These are phyloP conservation scores for Dipodomys merriami DNA, from an alignment of 2,113 vertebrate species.

Conservation along the genomic window DNA sequence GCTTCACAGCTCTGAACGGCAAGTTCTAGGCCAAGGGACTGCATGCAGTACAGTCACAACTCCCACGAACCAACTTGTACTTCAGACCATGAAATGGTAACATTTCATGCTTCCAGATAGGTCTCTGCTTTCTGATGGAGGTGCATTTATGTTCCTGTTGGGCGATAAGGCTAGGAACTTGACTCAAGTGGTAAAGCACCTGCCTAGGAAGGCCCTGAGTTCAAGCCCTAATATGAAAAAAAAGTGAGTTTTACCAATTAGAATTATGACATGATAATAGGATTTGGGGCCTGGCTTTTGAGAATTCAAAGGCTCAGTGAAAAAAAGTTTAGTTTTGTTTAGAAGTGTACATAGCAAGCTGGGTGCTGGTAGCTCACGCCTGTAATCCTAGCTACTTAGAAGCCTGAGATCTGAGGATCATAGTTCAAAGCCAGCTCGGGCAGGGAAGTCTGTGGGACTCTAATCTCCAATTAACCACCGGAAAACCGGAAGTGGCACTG, in stretches of 20 bases:
- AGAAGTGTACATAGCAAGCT: not conserved
- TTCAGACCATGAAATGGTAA: not conserved
- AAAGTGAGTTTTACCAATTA: slow-evolving; percentile 32
- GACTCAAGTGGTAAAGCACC: too few species aligned
- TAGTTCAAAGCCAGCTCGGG: too few species aligned
- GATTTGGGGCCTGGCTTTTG: not conserved
- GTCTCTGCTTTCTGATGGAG: not conserved
- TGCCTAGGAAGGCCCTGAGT: too few species aligned
- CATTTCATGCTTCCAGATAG: not conserved
- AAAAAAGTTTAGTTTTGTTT: slow-evolving; percentile 4
- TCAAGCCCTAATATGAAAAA: not conserved
- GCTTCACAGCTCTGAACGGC: not conserved
- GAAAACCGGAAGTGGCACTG: too few species aligned
- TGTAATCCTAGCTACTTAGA: too few species aligned
- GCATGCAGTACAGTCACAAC: not conserved
- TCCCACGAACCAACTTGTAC: not conserved
- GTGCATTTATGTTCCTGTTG: not conserved
- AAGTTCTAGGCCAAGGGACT: not conserved
- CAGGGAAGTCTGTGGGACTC: too few species aligned
- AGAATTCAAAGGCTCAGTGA: not conserved
- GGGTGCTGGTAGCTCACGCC: too few species aligned
- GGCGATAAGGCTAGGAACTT: too few species aligned
- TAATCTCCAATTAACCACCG: too few species aligned
- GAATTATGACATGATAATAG: slow-evolving; percentile 13
- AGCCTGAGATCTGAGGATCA: too few species aligned